These are phyloP conservation scores for Elysia crispata DNA, from an alignment of 2,888 invertebrate genomes.

Conservation along the genomic window DNA sequence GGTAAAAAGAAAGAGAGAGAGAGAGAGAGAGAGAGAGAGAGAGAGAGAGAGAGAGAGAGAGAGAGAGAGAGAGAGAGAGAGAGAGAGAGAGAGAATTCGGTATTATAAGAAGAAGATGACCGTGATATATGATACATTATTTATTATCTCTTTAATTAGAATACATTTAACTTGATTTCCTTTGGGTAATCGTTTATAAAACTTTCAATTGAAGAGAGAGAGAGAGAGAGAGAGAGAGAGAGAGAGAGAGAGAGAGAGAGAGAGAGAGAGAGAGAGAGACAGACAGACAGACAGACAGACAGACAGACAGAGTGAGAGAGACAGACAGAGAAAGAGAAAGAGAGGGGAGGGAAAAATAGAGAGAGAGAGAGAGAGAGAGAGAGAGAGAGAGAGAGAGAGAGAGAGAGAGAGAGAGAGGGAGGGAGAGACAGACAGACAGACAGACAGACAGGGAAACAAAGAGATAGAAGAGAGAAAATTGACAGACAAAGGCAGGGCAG, in stretches of 20 bases:
- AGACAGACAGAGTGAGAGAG: conserved; percentile 1
- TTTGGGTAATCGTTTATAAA: neutral
- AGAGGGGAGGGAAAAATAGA: too few species aligned
- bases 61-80: too few species aligned
- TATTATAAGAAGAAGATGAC: too few species aligned
- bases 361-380: too few species aligned
- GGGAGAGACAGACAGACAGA: conserved; percentile 18
- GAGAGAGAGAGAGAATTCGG: too few species aligned
- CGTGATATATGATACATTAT: too few species aligned
- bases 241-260: conserved; percentile 18
- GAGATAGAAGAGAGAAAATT: too few species aligned
- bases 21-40: too few species aligned
- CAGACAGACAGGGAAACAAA: neutral
- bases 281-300: neutral
- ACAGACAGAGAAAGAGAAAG: neutral
- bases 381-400: conserved; percentile 1
- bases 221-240: neutral
- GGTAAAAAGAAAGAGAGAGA: too few species aligned
- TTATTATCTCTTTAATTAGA: neutral
- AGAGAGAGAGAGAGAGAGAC: conserved; percentile 10
- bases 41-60: too few species aligned
- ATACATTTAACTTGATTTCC: neutral
- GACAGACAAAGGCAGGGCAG: too few species aligned
- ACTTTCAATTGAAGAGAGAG: neutral
- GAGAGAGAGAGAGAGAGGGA: conserved; percentile 26